These are phyloP conservation scores for Apis laboriosa DNA, from an alignment of 1,140 invertebrate genomes.

Conservation along the genomic window DNA sequence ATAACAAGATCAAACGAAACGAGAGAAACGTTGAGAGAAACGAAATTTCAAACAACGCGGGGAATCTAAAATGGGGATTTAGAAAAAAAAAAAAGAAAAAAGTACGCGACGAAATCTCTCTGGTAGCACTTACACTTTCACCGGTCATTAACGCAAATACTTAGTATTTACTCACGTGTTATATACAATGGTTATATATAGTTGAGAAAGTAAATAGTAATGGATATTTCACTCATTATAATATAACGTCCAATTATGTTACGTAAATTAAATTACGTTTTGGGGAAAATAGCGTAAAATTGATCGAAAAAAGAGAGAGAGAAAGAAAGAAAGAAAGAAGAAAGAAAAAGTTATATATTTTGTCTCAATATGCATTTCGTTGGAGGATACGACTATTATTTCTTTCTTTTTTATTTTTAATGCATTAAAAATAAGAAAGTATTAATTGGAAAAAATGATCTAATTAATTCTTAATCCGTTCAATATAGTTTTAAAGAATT, in stretches of 20 bases:
- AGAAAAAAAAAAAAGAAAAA: neutral
- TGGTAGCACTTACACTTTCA: constrained; percentile 33
- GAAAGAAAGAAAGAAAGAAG: too few species aligned
- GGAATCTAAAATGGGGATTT: neutral
- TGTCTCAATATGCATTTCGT: too few species aligned
- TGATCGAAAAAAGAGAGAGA: neutral
- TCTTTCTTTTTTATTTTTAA: too few species aligned
- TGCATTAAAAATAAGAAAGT: too few species aligned
- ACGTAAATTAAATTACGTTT: neutral
- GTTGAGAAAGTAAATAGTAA: constrained; percentile 28
- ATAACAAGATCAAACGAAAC: neutral
- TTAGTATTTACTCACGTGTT: constrained; percentile 22
- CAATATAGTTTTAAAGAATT: too few species aligned
- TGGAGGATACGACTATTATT: too few species aligned
- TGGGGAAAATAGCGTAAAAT: neutral
- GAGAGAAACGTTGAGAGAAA: neutral
- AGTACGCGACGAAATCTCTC: neutral
- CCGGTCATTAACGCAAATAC: constrained; percentile 21
- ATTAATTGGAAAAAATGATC: too few species aligned
- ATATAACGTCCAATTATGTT: neutral
- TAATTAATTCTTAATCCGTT: too few species aligned
- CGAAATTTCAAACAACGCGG: neutral
- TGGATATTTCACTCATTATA: constrained; percentile 1
- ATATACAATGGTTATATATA: constrained; percentile 11
- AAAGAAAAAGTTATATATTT: too few species aligned